Conservation (phyloP, 2,888 invertebrate species). For the Anticlea derivata region DNA sequence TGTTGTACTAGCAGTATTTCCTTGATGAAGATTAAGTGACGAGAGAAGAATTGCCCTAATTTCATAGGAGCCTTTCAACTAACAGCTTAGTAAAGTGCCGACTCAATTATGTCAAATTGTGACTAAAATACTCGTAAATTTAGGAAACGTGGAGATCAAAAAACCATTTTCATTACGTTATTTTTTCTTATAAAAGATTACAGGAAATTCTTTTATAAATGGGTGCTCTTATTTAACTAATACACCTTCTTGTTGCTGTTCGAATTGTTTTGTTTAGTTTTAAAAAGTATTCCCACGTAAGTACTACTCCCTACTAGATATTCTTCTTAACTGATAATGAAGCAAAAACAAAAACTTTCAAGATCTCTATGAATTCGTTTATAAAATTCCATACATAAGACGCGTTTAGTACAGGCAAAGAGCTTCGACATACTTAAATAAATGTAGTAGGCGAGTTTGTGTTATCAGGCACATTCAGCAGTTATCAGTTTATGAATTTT, state of each 20-base stretch:
- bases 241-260: not conserved
- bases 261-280: not conserved
- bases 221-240: not conserved
- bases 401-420: not conserved
- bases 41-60: slow-evolving; percentile 21
- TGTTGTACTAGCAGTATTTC: slow-evolving; percentile 10
- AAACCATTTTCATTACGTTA: not conserved
- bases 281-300: not conserved
- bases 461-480: slow-evolving; percentile 2
- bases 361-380: not conserved
- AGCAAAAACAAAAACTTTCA: too few species aligned
- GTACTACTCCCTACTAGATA: not conserved
- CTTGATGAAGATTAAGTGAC: slow-evolving; percentile 29
- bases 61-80: slow-evolving; percentile 18
- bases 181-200: not conserved
- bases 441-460: too few species aligned
- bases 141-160: slow-evolving; percentile 10
- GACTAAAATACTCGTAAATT: slow-evolving; percentile 19
- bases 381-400: not conserved
- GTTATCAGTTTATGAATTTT: slow-evolving; percentile 13
- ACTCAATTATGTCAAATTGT: slow-evolving; percentile 24
- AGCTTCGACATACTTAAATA: not conserved
- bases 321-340: too few species aligned
- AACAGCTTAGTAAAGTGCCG: slow-evolving; percentile 22
- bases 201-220: not conserved